Conservation (phyloP, 2,797 vertebrate species). For the Eulemur albifrons region DNA sequence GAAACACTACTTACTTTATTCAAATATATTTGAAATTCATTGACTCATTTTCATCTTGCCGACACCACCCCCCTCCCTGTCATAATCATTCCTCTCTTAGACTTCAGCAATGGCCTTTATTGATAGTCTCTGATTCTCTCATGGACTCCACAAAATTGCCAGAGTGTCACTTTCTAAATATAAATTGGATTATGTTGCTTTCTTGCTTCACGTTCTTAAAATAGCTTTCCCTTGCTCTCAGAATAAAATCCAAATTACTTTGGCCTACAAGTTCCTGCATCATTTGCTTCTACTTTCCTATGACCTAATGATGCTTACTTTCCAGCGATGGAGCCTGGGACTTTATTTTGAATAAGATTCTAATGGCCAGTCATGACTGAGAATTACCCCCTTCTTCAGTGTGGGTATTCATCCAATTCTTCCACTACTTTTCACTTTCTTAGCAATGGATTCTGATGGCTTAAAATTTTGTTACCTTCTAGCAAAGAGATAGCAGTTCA, state of each 20-base stretch:
- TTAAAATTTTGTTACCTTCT: background rate
- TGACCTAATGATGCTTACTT: background rate
- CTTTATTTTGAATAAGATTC: background rate
- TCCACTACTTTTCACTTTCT: background rate
- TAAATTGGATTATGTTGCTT: background rate
- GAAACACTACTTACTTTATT: background rate
- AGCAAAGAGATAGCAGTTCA: background rate
- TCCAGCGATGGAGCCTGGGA: background rate
- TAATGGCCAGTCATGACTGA: background rate
- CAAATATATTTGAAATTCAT: background rate
- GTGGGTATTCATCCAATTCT: background rate
- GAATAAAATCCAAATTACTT: background rate
- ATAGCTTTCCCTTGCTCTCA: background rate
- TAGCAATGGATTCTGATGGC: background rate
- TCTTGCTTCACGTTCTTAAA: background rate
- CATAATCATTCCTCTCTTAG: background rate
- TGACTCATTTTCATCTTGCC: background rate
- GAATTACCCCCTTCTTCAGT: background rate
- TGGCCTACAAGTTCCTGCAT: background rate
- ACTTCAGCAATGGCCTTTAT: background rate
- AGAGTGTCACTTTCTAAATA: background rate
- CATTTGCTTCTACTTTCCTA: background rate
- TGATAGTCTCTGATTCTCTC: background rate
- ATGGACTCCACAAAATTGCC: background rate
- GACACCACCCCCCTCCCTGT: background rate